These are phyloP conservation scores for Diplosoma virens DNA, from an alignment of 23 tunicate species.

Conservation along the genomic window DNA sequence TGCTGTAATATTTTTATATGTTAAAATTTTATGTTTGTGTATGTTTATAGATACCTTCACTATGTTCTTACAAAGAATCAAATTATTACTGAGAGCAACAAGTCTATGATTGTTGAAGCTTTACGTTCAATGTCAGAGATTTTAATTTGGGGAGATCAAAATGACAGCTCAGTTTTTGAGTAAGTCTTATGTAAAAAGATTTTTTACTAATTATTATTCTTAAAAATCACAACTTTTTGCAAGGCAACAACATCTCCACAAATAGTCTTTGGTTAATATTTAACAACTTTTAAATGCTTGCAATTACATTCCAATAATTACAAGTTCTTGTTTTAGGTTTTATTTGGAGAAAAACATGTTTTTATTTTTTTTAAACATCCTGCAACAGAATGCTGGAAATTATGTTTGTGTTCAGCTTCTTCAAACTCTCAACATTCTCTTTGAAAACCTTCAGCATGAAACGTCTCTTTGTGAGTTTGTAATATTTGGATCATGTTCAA, in stretches of 20 bases:
- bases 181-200: too few species aligned
- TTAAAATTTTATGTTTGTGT: background rate
- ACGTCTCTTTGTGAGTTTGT: constrained; percentile 90
- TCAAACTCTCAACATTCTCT: constrained; percentile 95
- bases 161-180: constrained; percentile 99
- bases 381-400: constrained; percentile 96
- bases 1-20: background rate
- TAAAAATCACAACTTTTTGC: too few species aligned
- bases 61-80: constrained; percentile 86
- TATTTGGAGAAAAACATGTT: constrained; percentile 99
- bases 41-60: constrained; percentile 70
- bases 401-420: constrained; percentile 98
- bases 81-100: constrained; percentile 77
- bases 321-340: constrained; percentile 54
- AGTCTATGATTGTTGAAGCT: constrained; percentile 88
- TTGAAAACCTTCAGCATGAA: constrained; percentile 98
- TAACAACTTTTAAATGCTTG: too few species aligned
- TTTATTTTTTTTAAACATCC: constrained; percentile 86
- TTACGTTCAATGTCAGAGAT: constrained; percentile 97
- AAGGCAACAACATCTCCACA: too few species aligned
- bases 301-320: too few species aligned
- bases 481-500: background rate
- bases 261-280: too few species aligned
- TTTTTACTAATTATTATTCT: too few species aligned
- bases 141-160: constrained; percentile 99